Evolutionary conservation across 2,113 vertebrate genomes (phyloP).

Genomic region (Perccottus glenii): DNA sequence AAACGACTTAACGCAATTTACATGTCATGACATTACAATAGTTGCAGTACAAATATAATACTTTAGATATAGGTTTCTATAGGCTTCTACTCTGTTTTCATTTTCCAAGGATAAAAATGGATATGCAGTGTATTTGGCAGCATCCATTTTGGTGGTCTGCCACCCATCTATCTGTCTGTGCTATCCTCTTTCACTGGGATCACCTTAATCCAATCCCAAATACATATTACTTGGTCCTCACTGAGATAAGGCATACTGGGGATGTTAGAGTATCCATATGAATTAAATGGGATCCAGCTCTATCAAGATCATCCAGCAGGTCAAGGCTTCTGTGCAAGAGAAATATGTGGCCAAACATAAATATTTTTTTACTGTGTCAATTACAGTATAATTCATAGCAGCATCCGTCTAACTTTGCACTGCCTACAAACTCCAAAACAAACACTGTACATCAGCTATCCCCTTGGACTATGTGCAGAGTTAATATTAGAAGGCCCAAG

Average conservation of each 20-base stretch:
- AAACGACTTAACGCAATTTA: too few relatives aligned
- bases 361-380: slow-evolving; percentile 5
- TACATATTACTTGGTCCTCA: slow-evolving; percentile 58
- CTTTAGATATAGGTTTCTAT: too few relatives aligned
- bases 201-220: slow-evolving; percentile 66
- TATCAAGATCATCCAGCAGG: slow-evolving; percentile 67
- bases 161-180: slow-evolving; percentile 19
- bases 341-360: slow-evolving; percentile 55
- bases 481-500: too few relatives aligned
- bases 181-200: slow-evolving; percentile 37
- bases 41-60: too few relatives aligned
- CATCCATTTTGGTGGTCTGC: slow-evolving; percentile 25
- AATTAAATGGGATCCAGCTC: slow-evolving; percentile 64
- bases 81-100: too few relatives aligned
- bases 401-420: neutral
- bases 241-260: slow-evolving; percentile 60
- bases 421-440: slow-evolving; percentile 9
- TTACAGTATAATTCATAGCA: slow-evolving; percentile 3
- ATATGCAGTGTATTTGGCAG: slow-evolving; percentile 12
- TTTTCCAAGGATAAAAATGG: slow-evolving; percentile 39
- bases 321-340: slow-evolving; percentile 52
- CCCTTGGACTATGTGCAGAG: too few relatives aligned
- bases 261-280: slow-evolving; percentile 61
- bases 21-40: too few relatives aligned
- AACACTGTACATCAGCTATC: too few relatives aligned